Conservation (phyloP, 2,888 invertebrate genomes). For the Dichetophora obliterata region DNA sequence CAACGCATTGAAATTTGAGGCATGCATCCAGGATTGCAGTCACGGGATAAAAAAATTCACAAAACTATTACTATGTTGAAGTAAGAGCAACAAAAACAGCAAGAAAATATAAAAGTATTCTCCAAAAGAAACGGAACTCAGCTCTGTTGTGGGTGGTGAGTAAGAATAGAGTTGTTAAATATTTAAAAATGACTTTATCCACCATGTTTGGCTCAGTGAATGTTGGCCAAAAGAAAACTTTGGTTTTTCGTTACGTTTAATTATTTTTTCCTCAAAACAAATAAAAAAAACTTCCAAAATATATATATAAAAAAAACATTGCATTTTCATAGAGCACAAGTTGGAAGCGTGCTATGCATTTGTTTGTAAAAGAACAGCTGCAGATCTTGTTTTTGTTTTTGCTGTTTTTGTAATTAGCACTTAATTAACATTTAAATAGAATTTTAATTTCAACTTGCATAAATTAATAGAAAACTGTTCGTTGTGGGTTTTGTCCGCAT, state of each 20-base stretch:
- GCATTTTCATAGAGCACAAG: background rate
- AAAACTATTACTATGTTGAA: conserved; percentile 30
- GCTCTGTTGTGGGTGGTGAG: background rate
- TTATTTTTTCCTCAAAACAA: background rate
- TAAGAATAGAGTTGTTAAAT: too few relatives aligned
- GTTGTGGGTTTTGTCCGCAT: conserved; percentile 5
- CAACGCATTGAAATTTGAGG: conserved; percentile 33
- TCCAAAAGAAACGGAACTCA: background rate
- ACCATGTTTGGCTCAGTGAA: too few relatives aligned
- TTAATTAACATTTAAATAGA: conserved; percentile 47
- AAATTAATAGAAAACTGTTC: conserved; percentile 47
- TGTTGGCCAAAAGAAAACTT: conserved; percentile 1
- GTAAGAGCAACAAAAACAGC: background rate
- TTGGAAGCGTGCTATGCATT: background rate
- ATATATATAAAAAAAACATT: background rate
- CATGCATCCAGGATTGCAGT: conserved; percentile 20
- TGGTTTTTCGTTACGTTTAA: background rate
- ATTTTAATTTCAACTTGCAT: conserved; percentile 28
- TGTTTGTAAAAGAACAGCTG: background rate
- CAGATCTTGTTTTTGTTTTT: conserved; percentile 1
- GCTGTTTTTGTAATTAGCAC: conserved; percentile 25
- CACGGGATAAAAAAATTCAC: conserved; percentile 32
- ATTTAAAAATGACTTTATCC: too few relatives aligned
- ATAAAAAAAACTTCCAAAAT: background rate
- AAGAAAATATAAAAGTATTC: background rate